Evolutionary conservation across 1,140 invertebrate genomes (phyloP).

Genomic region (Meloidogyne exigua): DNA sequence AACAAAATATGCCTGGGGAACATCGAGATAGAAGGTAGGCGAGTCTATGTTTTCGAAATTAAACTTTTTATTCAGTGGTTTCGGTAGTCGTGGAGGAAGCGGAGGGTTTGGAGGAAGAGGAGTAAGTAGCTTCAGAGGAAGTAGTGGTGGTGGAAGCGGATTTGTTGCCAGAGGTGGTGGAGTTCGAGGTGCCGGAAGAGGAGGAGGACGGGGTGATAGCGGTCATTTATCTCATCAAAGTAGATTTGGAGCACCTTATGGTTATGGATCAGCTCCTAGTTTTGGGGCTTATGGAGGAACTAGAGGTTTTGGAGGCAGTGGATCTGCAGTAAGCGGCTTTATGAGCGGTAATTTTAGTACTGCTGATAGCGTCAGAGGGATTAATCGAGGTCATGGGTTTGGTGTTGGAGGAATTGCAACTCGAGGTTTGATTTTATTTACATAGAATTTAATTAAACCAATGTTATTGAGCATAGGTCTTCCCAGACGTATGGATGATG

Average conservation of each 20-base stretch:
- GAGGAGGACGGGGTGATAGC: slow-evolving; percentile 8
- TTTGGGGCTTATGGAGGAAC: slow-evolving; percentile 38
- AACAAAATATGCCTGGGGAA: neutral
- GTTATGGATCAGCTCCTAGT: slow-evolving; percentile 25
- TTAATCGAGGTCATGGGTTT: neutral
- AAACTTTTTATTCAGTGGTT: no score
- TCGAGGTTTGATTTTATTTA: slow-evolving; percentile 22
- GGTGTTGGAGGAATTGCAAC: slow-evolving; percentile 12
- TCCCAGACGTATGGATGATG: slow-evolving; percentile 20
- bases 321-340: slow-evolving; percentile 16
- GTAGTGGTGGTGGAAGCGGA: slow-evolving; percentile 18
- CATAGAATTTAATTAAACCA: neutral
- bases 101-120: slow-evolving; percentile 13
- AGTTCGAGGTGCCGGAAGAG: neutral
- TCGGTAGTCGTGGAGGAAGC: neutral
- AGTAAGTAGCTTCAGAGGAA: slow-evolving; percentile 16
- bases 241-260: neutral
- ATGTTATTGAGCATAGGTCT: neutral
- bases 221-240: slow-evolving; percentile 3
- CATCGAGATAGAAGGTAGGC: neutral
- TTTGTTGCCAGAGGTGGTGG: slow-evolving; percentile 2
- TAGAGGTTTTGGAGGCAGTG: slow-evolving; percentile 35
- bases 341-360: no score
- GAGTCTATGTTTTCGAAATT: neutral
- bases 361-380: slow-evolving; percentile 12